Conservation (phyloP, 2,797 vertebrate species). For the Ctenochaetus hawaiiensis region DNA sequence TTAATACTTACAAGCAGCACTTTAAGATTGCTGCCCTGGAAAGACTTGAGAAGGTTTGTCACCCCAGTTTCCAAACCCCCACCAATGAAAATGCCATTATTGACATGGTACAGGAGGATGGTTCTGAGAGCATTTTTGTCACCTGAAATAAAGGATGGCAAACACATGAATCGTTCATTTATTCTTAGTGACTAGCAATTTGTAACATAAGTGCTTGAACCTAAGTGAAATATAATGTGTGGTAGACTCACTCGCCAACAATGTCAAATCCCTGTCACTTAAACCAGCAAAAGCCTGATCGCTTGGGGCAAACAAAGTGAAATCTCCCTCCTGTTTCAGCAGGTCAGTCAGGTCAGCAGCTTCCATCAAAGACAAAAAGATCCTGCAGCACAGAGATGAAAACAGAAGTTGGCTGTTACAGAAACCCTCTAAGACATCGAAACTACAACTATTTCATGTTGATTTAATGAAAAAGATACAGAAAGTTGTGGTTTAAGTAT, state of each 20-base stretch:
- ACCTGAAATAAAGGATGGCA: slow-evolving; percentile 76
- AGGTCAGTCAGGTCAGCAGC: slow-evolving; percentile 91
- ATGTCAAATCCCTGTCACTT: slow-evolving; percentile 85
- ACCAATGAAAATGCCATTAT: slow-evolving; percentile 91
- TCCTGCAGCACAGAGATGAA: slow-evolving; percentile 79
- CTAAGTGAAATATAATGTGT: not conserved
- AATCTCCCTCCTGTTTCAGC: slow-evolving; percentile 89
- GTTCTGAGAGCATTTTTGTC: slow-evolving; percentile 91
- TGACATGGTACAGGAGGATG: slow-evolving; percentile 95
- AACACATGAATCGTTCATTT: not conserved
- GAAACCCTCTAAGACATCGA: slow-evolving; percentile 48
- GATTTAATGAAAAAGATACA: slow-evolving; percentile 52
- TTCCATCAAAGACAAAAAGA: slow-evolving; percentile 94
- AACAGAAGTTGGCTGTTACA: slow-evolving; percentile 42
- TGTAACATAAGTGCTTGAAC: not conserved
- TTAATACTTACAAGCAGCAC: slow-evolving; percentile 89
- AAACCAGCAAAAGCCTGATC: slow-evolving; percentile 93
- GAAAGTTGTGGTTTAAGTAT: slow-evolving; percentile 39
- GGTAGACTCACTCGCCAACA: slow-evolving; percentile 88
- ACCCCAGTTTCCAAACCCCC: slow-evolving; percentile 93
- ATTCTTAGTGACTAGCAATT: not conserved
- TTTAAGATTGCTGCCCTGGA: slow-evolving; percentile 93
- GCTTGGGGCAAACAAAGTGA: slow-evolving; percentile 94
- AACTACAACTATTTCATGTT: slow-evolving; percentile 44
- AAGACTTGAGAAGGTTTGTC: slow-evolving; percentile 94